Evolutionary conservation across 2,797 vertebrate genomes (phyloP), one percentile per base, ranked within the genome.

Genomic region (Sebastes cheni): DNA sequence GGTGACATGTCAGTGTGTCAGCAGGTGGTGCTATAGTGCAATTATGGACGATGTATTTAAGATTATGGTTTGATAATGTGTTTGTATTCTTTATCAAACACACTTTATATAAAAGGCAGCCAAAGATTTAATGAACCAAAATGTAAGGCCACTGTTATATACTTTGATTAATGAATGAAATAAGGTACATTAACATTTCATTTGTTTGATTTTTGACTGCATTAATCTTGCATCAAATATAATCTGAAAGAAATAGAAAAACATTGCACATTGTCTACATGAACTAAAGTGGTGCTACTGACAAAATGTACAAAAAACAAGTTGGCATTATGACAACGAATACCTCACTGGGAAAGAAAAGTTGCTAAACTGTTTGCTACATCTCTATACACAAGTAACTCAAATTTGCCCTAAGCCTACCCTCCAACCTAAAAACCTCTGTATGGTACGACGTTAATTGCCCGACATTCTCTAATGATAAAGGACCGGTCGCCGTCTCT

Each of bases 1-100:
- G 54, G 39, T 54, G 25, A 50, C 3, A 11, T 4, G 14, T 32
- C 29, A 8, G 16, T 16, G 13, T 16, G 60, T 50, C 91, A 91
- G 72, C 77, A 90, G 89, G 84, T 83, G 91, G 88, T 30, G 86
- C 81, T 81, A 8, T 11, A 20, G 75, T 34, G 54, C 73, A 13
- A 2, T 64, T n/a, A n/a, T 22, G 4, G 10, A 56, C 18, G 34
- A 4, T 22, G 3, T 50, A n/a, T 70, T 61, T 42, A 66, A 39
- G 4, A 32, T 60, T 18, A 7, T 5, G 9, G 20, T 54, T 29
- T 1, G 60, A 36, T 34, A 34, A 34, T 34, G 34, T 34, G 34
- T 34, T 34, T 34, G 11, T 34, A 30, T 30, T 61, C 14, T 67
- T 20, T 30, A 67, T 59, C 4, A 18, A 13, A 68, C 1, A 54